Evolutionary conservation across 2,797 vertebrate genomes (phyloP).

Genomic region (Tolypeutes matacus): DNA sequence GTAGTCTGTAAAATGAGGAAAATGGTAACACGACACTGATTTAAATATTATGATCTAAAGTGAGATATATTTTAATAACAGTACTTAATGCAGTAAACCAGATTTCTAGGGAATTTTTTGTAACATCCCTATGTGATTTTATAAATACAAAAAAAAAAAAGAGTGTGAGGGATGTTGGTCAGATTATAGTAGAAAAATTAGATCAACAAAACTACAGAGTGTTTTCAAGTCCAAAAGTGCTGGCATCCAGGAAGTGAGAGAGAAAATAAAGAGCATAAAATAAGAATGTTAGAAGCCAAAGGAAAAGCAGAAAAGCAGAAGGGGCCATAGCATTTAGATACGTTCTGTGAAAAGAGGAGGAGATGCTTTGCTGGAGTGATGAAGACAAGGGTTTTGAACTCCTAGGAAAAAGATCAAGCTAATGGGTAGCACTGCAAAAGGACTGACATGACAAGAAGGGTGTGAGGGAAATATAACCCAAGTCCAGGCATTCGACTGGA

Average conservation of each 20-base stretch:
- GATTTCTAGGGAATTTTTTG: neutral
- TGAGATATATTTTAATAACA: neutral
- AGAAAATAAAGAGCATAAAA: neutral
- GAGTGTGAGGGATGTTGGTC: neutral
- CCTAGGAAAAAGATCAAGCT: constrained; percentile 56
- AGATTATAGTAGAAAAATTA: neutral
- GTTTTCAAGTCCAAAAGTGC: neutral
- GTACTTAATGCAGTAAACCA: neutral
- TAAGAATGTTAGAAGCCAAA: neutral
- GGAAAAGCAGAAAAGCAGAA: neutral
- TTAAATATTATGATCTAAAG: neutral
- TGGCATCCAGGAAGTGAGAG: neutral
- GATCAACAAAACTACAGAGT: neutral
- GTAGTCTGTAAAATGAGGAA: neutral
- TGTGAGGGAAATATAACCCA: constrained; percentile 69
- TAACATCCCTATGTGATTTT: neutral
- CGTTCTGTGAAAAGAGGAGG: neutral
- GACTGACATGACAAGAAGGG: constrained; percentile 65
- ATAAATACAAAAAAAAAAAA: neutral
- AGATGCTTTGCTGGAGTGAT: neutral
- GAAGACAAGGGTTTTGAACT: constrained; percentile 68
- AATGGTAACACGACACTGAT: neutral
- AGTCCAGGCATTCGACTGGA: neutral
- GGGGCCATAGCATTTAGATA: neutral
- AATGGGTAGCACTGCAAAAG: constrained; percentile 30